Conservation (phyloP, 2,888 invertebrate species). For the Leistus spinibarbis region DNA sequence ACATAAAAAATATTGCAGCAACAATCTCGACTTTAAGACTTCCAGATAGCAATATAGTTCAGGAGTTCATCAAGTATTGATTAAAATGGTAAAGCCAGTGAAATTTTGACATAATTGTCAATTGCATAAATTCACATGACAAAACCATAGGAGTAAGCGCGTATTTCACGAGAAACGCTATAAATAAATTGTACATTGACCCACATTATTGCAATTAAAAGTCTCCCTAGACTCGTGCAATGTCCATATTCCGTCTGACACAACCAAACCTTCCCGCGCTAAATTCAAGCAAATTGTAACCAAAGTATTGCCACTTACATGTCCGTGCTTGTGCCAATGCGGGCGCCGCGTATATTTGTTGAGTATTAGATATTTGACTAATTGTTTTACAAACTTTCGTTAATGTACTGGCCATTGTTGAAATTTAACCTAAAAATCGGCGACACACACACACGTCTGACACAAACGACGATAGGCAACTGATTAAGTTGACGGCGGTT, state of each 20-base stretch:
- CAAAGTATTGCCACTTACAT: constrained; percentile 48
- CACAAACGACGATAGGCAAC: constrained; percentile 22
- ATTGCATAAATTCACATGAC: no score
- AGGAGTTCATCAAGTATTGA: no score
- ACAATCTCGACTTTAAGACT: background rate
- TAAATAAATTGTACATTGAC: constrained; percentile 3
- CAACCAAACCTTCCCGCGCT: background rate
- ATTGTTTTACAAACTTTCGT: constrained; percentile 54
- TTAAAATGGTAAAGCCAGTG: no score
- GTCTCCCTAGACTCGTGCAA: background rate
- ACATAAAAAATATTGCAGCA: background rate
- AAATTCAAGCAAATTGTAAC: background rate
- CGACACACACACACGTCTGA: constrained; percentile 13
- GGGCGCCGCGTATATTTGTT: constrained; percentile 44
- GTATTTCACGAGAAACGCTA: background rate
- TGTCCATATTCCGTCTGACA: background rate
- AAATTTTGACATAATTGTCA: no score
- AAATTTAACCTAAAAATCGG: constrained; percentile 49
- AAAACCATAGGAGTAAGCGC: no score
- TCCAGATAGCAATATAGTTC: background rate
- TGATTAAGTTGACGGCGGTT: constrained; percentile 19
- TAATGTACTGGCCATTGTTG: constrained; percentile 54
- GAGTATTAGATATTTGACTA: constrained; percentile 46
- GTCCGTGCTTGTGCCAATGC: constrained; percentile 46
- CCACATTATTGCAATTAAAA: background rate